Conservation (phyloP, 2,888 invertebrate genomes). For the Plusia festucae region DNA sequence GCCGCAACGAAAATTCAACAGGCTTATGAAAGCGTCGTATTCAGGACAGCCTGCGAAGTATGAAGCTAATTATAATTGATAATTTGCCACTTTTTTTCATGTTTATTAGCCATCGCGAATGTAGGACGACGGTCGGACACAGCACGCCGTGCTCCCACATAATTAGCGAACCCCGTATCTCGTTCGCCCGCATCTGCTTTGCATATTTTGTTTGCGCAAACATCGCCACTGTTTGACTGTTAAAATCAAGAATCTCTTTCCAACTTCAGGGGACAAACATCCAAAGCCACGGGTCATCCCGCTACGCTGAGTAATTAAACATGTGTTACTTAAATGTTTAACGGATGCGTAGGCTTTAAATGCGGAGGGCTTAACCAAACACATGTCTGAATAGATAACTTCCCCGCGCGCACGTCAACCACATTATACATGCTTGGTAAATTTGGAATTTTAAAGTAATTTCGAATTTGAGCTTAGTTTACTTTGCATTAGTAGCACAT, state of each 20-base stretch:
- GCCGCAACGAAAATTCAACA: constrained; percentile 28
- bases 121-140: constrained; percentile 80
- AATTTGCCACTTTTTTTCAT: constrained; percentile 83
- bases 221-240: constrained; percentile 85
- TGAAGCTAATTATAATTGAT: constrained; percentile 85
- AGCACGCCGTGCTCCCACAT: constrained; percentile 83
- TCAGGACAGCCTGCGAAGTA: constrained; percentile 53
- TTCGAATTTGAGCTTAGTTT: constrained; percentile 17
- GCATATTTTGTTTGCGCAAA: constrained; percentile 88
- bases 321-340: constrained; percentile 65
- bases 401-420: constrained; percentile 19
- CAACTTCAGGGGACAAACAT: constrained; percentile 75
- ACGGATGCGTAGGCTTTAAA: constrained; percentile 50
- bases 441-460: constrained; percentile 25
- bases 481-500: constrained; percentile 18
- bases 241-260: constrained; percentile 83
- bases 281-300: constrained; percentile 71
- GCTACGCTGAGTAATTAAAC: constrained; percentile 62
- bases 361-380: constrained; percentile 28
- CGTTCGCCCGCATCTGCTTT: constrained; percentile 84
- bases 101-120: constrained; percentile 83
- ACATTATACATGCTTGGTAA: constrained; percentile 28
- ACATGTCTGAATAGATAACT: constrained; percentile 40
- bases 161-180: constrained; percentile 85
- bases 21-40: constrained; percentile 31